Base-by-base conservation (phyloP, 2,888 invertebrate genomes). In the Scotopteryx bipunctaria region DNA sequence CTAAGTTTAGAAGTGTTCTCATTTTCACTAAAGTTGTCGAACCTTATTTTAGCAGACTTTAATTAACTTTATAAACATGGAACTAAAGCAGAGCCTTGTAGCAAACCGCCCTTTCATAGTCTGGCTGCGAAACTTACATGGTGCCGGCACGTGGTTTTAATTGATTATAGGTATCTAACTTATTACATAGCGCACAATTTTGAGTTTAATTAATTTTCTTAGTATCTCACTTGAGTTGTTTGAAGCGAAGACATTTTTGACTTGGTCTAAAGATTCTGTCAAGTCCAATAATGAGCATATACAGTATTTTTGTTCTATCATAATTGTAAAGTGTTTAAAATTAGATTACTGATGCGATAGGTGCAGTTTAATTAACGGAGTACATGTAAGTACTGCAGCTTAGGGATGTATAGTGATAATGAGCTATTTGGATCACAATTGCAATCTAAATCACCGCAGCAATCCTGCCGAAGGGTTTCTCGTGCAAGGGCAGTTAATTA, bases 401-500 rank as follows among this genome's bases (percentile, higher is more conserved):
- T 35, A 41, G 29, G 15, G 17, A 21, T 15, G 14, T 21, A 15
- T 13, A 32, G 32, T 23, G 53, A 41, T 61, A 59, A 55, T 57
- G 40, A 51, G 45, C 43, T 46, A 57, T 55, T 50, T 36, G 16
- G 36, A 50, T 49, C 48, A 51, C 47, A 45, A 57, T 67, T 64
- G 69, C 67, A 69, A 73, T 69, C 66, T 66, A 68, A 78, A 71
- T 68, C 73, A 66, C 64, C 62, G 66, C 61, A 64, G 62, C 63
- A 56, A 64, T 69, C 63, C 57, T 64, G 61, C 55, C 62, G 57
- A 63, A 70, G 67, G 76, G 79, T 65, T 66, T 66, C 63, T 55
- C 50, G 59, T 55, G 59, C 47, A 58, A 63, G 78, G 76, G 62
- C 60, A 72, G 84, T 83, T 86, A 86, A 86, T 86, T 86, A 85